Percentiles rank a stretch among this genome's conserved stretches.
These are phyloP conservation scores for Petrocephalus microphthalmus DNA, from an alignment of 2,113 vertebrate species.

Conservation along the genomic window DNA sequence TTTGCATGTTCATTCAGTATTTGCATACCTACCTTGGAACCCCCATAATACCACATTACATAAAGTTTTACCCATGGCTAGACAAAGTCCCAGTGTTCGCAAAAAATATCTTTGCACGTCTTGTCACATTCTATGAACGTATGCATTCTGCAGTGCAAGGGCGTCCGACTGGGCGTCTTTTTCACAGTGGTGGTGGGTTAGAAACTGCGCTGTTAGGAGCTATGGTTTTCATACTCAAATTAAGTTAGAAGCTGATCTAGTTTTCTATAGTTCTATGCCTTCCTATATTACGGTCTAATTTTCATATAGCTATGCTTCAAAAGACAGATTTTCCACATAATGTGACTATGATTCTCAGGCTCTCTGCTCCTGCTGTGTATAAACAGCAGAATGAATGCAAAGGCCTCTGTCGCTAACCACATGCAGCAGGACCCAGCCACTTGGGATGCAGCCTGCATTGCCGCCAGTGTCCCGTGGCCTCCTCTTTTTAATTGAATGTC, in stretches of 20 bases:
- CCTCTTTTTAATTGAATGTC: constrained; percentile 1
- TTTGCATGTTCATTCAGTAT: not conserved
- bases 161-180: not conserved
- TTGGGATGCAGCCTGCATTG: not conserved
- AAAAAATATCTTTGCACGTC: not conserved
- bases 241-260: not conserved
- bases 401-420: not conserved
- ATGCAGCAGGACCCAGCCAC: not conserved
- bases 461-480: not conserved
- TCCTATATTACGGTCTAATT: not conserved
- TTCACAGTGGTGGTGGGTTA: not conserved
- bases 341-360: not conserved
- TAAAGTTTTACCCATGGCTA: not conserved
- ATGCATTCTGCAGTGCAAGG: not conserved
- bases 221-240: not conserved
- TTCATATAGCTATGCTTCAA: not conserved
- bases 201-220: not conserved
- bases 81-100: not conserved
- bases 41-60: not conserved
- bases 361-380: not conserved
- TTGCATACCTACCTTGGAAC: not conserved
- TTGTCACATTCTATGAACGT: not conserved
- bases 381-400: not conserved
- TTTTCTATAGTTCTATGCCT: not conserved
- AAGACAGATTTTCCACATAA: constrained; percentile 1